Evolutionary conservation across 1,140 invertebrate genomes (phyloP).

Genomic region (Drosophila seguyi): DNA sequence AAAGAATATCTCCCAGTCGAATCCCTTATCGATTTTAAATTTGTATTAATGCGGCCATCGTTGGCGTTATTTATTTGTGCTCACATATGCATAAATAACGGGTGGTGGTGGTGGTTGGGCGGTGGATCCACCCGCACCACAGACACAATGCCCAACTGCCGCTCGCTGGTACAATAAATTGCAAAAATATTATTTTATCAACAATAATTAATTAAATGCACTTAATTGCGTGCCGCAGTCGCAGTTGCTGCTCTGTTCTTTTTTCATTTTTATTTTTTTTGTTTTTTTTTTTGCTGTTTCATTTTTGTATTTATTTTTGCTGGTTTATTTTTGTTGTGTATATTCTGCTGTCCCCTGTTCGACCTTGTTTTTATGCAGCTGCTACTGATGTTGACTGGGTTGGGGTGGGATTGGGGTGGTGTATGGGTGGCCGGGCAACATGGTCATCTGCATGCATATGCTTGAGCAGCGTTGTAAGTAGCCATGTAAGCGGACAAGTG

Average conservation of each 20-base stretch:
- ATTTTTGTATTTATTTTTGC: conserved; percentile 29
- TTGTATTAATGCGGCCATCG: conserved; percentile 27
- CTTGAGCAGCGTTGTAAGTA: conserved; percentile 78
- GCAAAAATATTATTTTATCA: conserved; percentile 84
- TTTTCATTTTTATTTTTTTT: conserved; percentile 5
- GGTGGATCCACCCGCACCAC: conserved; percentile 5
- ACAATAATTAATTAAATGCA: conserved; percentile 84
- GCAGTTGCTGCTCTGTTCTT: conserved; percentile 33
- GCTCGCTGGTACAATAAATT: conserved; percentile 77
- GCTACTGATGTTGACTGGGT: conserved; percentile 40
- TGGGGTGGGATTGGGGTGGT: no score
- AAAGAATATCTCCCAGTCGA: not conserved
- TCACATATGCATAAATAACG: conserved; percentile 78
- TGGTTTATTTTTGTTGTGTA: conserved; percentile 14
- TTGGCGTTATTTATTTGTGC: conserved; percentile 71
- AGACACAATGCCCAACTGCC: conserved; percentile 39
- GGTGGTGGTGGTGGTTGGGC: conserved; percentile 4
- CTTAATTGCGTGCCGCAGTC: conserved; percentile 80
- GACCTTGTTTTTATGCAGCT: conserved; percentile 51
- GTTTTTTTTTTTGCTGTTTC: conserved; percentile 11
- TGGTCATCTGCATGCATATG: conserved; percentile 81
- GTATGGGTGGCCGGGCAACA: conserved; percentile 27
- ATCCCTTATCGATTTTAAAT: not conserved
- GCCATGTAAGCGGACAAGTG: conserved; percentile 78
- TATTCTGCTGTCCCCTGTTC: conserved; percentile 38